Base-by-base conservation (phyloP, 1,140 invertebrate genomes). In the Musca vetustissima region DNA sequence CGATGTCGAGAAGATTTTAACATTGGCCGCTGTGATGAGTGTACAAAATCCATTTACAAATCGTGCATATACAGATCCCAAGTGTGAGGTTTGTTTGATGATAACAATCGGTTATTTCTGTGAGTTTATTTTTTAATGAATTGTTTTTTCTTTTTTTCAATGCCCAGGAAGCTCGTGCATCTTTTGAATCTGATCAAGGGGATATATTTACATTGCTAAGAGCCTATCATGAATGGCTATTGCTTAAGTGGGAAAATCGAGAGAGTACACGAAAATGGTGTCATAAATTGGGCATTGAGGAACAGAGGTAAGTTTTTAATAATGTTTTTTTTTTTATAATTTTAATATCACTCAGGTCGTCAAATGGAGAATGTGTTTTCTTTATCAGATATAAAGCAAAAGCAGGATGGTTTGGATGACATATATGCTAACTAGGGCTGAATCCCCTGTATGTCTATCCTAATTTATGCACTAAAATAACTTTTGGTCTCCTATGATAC, bases 21-120 rank as follows among this genome's bases (percentile, higher is more conserved):
- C 95, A 0, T 82, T 98, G 13, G 93, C 97, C 4, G 95, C 96
- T 19, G 92, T 93, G 15, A 84, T 99, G 17, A 98, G 95, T 74
- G 93, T 99, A 0, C 94, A 98, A 83, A 93, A 88, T 74, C 95
- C 97, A 6, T 95, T 97, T 78, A 97, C 95, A 0, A 95, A 93
- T 74, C 87, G 89, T 75, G 93, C 95, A n/a, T 92, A 92, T 79
- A 86, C 91, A 65, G 92, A 98, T 83, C 85, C 87, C 17, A 94
- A 97, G 71, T 93, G 91, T 75, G 89, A 93, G 80, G 89, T 90
- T 81, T 83, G 73, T 50, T 13, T 22, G 7, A 15, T 52, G 70
- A 3, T 36, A 69, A 25, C 3, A 25, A 14, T 13, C 28, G 13
- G 4, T 43, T 7, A 43, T 13, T 9, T 43, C 13, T 43, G 3